Percentiles rank a stretch among this genome's conserved stretches.
Conservation (phyloP, 2,113 vertebrate species). For the Hiodon tergisus region DNA sequence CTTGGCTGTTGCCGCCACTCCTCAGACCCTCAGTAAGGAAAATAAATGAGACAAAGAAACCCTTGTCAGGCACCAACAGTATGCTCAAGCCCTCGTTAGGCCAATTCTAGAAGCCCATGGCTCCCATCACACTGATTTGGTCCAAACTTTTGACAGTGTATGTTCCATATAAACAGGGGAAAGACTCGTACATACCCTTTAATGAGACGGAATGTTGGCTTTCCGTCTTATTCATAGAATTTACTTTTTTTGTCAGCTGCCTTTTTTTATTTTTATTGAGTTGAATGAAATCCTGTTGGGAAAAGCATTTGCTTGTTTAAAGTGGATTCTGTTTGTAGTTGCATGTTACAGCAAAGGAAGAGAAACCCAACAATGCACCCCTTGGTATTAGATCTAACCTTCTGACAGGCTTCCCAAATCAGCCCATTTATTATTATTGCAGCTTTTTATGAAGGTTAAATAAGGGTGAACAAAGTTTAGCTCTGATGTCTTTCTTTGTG, state of each 20-base stretch:
- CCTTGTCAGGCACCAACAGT: not conserved
- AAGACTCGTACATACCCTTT: not conserved
- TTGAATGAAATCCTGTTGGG: not conserved
- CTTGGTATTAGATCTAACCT: not conserved
- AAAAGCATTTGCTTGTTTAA: not conserved
- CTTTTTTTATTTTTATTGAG: not conserved
- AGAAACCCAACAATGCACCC: not conserved
- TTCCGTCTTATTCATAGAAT: not conserved
- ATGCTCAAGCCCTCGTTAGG: not conserved
- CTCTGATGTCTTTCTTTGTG: no score
- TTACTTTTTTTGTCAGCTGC: not conserved
- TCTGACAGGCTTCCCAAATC: not conserved
- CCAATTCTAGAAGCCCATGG: not conserved
- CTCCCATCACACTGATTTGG: constrained; percentile 2
- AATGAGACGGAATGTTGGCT: not conserved
- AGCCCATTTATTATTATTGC: not conserved
- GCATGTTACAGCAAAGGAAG: not conserved
- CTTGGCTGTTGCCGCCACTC: no score
- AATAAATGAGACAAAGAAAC: no score
- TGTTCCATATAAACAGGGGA: not conserved
- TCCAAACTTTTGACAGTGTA: not conserved
- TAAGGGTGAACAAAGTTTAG: no score
- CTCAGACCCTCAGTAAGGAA: no score
- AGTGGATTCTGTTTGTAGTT: not conserved
- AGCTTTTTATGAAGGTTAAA: not conserved